phyloP scores from a whole-genome alignment of 2,113 vertebrate genomes.

The Caranx melampygus region DNA sequence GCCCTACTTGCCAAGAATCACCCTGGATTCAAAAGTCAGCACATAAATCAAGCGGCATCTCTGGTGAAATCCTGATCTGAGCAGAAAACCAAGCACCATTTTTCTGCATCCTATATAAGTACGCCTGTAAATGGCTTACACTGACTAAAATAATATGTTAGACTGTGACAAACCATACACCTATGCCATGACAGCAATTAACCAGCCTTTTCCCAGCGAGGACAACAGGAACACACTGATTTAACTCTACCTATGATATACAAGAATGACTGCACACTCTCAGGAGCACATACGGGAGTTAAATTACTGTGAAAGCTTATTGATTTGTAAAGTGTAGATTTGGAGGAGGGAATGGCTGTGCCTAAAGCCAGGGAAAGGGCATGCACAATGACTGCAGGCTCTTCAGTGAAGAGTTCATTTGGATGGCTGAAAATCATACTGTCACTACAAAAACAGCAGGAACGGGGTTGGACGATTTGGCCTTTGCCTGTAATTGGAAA shows the following conservation, averaged over 20 bases:
- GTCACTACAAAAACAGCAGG: constrained; percentile 46
- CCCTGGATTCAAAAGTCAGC: constrained; percentile 26
- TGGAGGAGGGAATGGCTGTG: constrained; percentile 42
- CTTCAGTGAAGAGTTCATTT: constrained; percentile 62
- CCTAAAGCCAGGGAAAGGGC: constrained; percentile 37
- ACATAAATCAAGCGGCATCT: constrained; percentile 20
- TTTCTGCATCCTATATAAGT: neutral
- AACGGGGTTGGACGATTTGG: constrained; percentile 27
- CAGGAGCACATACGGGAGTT: constrained; percentile 53
- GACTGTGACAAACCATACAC: neutral
- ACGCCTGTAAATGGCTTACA: neutral
- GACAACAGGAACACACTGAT: constrained; percentile 37
- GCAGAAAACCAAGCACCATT: neutral
- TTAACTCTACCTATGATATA: constrained; percentile 44
- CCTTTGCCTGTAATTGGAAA: constrained; percentile 73
- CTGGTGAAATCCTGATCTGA: neutral
- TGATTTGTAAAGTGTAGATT: constrained; percentile 75
- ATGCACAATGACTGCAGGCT: constrained; percentile 58
- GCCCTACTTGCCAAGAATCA: constrained; percentile 44
- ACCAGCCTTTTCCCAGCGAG: constrained; percentile 11
- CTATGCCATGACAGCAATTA: constrained; percentile 18
- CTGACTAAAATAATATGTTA: constrained; percentile 6
- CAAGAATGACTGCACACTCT: constrained; percentile 55
- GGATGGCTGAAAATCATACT: constrained; percentile 76
- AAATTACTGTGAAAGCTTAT: constrained; percentile 75